phyloP scores from a whole-genome alignment of 2,113 vertebrate species.

The Sigmodon hispidus region DNA sequence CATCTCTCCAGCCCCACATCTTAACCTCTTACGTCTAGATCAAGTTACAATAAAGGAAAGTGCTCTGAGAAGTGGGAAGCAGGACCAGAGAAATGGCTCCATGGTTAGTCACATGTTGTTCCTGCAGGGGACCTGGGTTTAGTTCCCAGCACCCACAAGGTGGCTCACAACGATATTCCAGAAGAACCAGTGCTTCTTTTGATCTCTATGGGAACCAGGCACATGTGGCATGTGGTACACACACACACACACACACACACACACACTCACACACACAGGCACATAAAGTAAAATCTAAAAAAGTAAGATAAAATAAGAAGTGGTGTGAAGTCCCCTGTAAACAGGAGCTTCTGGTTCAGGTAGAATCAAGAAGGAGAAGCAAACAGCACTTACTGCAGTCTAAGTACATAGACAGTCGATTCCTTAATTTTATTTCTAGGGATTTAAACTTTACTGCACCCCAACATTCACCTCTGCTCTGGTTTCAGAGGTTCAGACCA shows the following conservation, averaged over 20 bases:
- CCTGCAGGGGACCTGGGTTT: background rate
- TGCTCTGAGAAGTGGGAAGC: background rate
- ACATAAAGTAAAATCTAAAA: background rate
- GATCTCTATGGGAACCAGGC: background rate
- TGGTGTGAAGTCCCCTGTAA: background rate
- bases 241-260: background rate
- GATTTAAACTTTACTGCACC: background rate
- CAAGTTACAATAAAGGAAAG: background rate
- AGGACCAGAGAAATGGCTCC: background rate
- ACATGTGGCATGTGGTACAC: background rate
- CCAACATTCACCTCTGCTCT: background rate
- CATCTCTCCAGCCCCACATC: background rate
- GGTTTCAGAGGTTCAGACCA: background rate
- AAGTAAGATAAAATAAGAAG: background rate
- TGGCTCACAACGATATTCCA: background rate
- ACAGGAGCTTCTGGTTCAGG: background rate
- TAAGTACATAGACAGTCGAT: background rate
- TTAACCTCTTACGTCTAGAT: background rate
- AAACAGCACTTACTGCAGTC: background rate
- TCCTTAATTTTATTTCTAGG: background rate
- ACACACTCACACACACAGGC: background rate
- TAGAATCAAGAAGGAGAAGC: background rate
- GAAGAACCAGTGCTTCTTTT: background rate
- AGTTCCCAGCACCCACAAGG: background rate
- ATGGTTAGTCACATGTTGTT: background rate